These are phyloP conservation scores for Muntiacus muntjak DNA, from an alignment of 2,113 vertebrate species.

Conservation along the genomic window DNA sequence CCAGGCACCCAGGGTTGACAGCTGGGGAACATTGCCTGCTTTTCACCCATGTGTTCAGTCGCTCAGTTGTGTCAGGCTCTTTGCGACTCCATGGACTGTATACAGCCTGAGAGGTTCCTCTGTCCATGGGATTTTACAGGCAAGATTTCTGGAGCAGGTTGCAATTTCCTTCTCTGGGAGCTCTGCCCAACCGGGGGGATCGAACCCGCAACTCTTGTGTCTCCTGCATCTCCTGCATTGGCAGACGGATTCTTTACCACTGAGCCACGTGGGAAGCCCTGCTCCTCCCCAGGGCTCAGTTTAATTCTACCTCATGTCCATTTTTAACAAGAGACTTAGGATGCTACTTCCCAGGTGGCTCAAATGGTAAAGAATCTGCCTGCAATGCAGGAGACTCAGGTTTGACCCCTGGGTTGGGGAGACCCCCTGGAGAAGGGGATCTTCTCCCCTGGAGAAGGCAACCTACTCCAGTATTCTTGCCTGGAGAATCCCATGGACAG, in stretches of 20 bases:
- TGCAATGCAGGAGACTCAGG: not conserved
- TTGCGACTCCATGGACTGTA: not conserved
- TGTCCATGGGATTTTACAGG: not conserved
- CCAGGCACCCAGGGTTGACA: rapidly evolving
- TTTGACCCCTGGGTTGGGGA: not conserved
- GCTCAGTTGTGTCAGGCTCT: not conserved
- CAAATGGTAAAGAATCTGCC: not conserved
- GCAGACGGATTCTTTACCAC: not conserved
- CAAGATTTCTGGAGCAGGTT: not conserved
- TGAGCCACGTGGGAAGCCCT: not conserved
- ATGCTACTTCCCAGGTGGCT: not conserved
- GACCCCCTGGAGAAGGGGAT: not conserved
- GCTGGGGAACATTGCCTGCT: rapidly evolving
- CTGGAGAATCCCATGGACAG: not conserved
- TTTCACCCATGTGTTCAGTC: not conserved
- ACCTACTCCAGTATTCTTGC: not conserved
- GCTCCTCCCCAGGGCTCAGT: rapidly evolving
- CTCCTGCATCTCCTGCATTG: not conserved
- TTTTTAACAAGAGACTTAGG: not conserved
- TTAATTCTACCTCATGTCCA: not conserved
- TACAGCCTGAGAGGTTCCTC: not conserved
- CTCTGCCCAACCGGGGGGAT: not conserved
- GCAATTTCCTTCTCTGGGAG: not conserved
- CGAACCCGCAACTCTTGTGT: not conserved
- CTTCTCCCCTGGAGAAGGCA: not conserved